Base-by-base conservation (phyloP, 2,888 invertebrate species). In the Volucella zonaria region DNA sequence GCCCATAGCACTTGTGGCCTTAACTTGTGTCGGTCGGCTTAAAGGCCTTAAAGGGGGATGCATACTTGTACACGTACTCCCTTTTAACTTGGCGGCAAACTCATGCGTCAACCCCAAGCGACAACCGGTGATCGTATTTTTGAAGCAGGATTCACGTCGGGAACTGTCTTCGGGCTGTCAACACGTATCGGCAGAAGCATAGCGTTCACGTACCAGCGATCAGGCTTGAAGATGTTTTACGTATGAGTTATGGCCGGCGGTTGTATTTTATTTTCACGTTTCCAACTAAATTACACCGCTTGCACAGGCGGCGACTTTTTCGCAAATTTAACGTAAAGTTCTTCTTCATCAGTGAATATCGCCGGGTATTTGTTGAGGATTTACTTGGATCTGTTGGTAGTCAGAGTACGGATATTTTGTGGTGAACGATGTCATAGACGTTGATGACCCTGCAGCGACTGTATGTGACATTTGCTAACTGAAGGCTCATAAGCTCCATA, bases 191-290 rank as follows among this genome's bases (percentile, higher is more conserved):
- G 82, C 67, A 85, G 59, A 73, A 70, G 61, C 54, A 71, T 66
- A 71, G 80, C 23, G 75, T 83, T 80, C 83, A 83, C 83, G 79
- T 83, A 83, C 45, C 18, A 66, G 62, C 75, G 70, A 81, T 81
- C 75, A 76, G 51, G 76, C 85, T 64, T 56, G 59, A 76, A 77
- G 76, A 81, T 81, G 85, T 76, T 81, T 80, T 68, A 73, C 85
- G 80, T 85, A 85, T 85, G 85, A 85, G 73, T 85, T 85, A 85
- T 85, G 85, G 38, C 40, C 52, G 85, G 62, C 64, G 59, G 76
- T 77, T 81, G 81, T 23, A 49, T 77, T 81, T 81, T 85, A 85
- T 81, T 81, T 85, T 77, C 85, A 81, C 85, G 85, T 85, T 80
- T 77, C 81, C 85, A 81, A 64, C 76, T 85, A 85, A 77, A 85